These are phyloP conservation scores for Pangasius djambal DNA, from an alignment of 2,797 vertebrate genomes.

Conservation along the genomic window DNA sequence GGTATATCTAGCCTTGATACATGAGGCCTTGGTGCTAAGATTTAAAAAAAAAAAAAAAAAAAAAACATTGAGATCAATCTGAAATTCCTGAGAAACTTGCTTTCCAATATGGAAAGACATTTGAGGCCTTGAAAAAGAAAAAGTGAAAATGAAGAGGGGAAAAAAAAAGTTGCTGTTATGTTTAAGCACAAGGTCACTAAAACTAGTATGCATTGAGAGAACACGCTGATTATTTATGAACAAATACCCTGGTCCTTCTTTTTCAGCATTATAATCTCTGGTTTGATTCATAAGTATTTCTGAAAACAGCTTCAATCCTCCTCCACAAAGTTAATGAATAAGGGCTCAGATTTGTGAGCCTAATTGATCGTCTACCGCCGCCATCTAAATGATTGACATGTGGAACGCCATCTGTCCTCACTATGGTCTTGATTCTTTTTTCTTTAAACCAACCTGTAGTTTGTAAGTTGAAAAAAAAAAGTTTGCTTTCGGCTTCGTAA, in stretches of 20 bases:
- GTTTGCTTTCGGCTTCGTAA: conserved; percentile 36
- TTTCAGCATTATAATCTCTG: conserved; percentile 36
- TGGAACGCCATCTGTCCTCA: conserved; percentile 27
- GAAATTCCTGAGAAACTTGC: conserved; percentile 67
- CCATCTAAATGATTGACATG: conserved; percentile 51
- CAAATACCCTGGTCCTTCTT: conserved; percentile 37
- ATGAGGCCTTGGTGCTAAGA: conserved; percentile 50
- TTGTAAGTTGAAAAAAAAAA: conserved; percentile 49
- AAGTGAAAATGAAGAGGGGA: conserved; percentile 15
- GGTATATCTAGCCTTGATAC: conserved; percentile 49
- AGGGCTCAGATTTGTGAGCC: conserved; percentile 45
- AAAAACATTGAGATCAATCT: conserved; percentile 57
- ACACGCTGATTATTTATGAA: background rate
- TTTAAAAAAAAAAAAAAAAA: conserved; percentile 26
- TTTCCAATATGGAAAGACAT: conserved; percentile 68
- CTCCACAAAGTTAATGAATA: conserved; percentile 37
- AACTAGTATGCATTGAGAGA: conserved; percentile 4
- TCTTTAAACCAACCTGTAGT: conserved; percentile 46
- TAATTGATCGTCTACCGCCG: conserved; percentile 56
- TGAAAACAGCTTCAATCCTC: conserved; percentile 17
- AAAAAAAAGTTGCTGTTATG: conserved; percentile 1
- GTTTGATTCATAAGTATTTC: conserved; percentile 18
- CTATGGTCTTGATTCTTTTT: conserved; percentile 13
- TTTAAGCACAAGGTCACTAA: conserved; percentile 3
- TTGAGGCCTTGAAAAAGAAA: conserved; percentile 67